A percentile compares a stretch with the other conserved stretches of the same genome.
These are phyloP conservation scores for Pseudois nayaur DNA, from an alignment of 2,113 vertebrate species.

Conservation along the genomic window DNA sequence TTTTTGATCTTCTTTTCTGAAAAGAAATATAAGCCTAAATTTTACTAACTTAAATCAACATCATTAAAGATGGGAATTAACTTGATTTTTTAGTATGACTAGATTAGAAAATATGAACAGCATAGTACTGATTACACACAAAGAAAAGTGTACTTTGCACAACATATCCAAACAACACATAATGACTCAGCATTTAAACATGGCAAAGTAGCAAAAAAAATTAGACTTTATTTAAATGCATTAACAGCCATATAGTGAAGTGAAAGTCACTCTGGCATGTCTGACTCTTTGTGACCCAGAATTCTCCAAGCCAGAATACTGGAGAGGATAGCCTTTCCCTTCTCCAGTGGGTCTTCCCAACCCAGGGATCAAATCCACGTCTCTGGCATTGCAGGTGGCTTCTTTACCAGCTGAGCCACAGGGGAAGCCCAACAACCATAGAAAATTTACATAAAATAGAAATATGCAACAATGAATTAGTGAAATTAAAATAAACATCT, in stretches of 20 bases:
- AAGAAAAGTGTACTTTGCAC: not conserved
- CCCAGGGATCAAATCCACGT: not conserved
- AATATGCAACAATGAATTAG: not conserved
- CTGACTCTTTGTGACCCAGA: not conserved
- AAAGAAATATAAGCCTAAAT: not conserved
- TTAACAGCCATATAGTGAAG: not conserved
- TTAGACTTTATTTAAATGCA: not conserved
- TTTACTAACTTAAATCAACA: not conserved
- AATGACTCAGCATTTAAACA: not conserved
- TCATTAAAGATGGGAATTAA: not conserved
- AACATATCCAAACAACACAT: not conserved
- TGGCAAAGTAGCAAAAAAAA: not conserved
- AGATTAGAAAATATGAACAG: not conserved
- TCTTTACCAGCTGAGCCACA: not conserved
- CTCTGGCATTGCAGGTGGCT: not conserved
- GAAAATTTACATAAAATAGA: not conserved
- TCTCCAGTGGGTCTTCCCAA: not conserved
- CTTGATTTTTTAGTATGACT: not conserved
- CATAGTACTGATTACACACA: not conserved
- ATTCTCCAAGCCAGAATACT: not conserved
- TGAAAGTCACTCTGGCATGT: not conserved
- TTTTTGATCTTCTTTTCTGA: not conserved
- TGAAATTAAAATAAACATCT: not conserved
- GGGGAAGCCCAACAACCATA: not conserved
- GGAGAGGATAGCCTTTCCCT: not conserved